These are phyloP conservation scores for Mungos mungo DNA, from an alignment of 2,113 vertebrate species.

Conservation along the genomic window DNA sequence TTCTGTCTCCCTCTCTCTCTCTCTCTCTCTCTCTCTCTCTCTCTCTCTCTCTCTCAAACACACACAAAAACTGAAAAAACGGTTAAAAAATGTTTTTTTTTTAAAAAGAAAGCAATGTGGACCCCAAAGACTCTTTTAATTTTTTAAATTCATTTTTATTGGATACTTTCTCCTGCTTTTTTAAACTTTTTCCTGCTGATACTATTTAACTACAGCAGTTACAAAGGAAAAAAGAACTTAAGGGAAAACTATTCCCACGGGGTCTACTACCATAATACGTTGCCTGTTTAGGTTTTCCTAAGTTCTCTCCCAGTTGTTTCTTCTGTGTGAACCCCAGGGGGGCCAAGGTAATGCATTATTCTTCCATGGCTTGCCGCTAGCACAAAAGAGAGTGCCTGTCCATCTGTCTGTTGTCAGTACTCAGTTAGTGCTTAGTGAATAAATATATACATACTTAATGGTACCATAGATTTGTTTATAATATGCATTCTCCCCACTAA, in stretches of 20 bases:
- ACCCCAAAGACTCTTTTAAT: background rate
- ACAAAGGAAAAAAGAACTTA: background rate
- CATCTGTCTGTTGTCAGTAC: background rate
- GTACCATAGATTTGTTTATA: slow-evolving; percentile 15
- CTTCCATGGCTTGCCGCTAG: background rate
- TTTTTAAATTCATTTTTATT: background rate
- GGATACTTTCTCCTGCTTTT: background rate
- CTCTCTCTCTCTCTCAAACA: too few relatives aligned
- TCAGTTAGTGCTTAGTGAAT: slow-evolving; percentile 27
- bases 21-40: too few relatives aligned
- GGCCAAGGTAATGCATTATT: background rate
- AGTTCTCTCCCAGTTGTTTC: slow-evolving; percentile 37
- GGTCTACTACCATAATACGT: background rate
- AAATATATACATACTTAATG: slow-evolving; percentile 22
- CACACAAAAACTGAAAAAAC: too few relatives aligned
- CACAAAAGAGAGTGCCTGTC: background rate
- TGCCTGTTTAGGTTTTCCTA: slow-evolving; percentile 33
- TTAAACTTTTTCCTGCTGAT: background rate
- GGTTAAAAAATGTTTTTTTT: background rate
- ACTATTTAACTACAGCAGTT: slow-evolving; percentile 5
- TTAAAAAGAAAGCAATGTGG: background rate
- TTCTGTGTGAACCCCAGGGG: background rate
- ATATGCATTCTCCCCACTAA: slow-evolving; percentile 15
- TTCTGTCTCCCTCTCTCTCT: too few relatives aligned
- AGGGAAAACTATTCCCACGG: background rate